Evolutionary conservation across 2,113 vertebrate species (phyloP).

Genomic region (Xiphias gladius): DNA sequence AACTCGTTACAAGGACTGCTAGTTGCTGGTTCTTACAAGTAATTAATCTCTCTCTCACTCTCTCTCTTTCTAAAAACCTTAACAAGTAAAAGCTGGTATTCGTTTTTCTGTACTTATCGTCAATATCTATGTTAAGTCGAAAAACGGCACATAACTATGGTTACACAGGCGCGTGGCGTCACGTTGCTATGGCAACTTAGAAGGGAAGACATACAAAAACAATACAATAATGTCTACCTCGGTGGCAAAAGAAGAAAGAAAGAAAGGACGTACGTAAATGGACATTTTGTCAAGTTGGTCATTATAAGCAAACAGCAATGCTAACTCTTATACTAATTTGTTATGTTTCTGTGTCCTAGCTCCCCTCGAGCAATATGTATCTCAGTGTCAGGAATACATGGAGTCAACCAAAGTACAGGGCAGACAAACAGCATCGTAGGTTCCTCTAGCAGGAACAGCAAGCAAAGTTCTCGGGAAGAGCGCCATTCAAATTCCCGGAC

Average conservation of each 20-base stretch:
- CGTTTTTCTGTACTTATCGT: too few species aligned
- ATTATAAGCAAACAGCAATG: background rate
- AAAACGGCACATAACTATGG: background rate
- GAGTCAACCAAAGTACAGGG: background rate
- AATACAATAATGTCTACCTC: slow-evolving; percentile 18
- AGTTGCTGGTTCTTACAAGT: too few species aligned
- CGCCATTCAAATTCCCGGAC: slow-evolving; percentile 8
- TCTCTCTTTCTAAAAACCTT: too few species aligned
- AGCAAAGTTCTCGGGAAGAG: slow-evolving; percentile 59
- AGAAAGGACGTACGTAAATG: slow-evolving; percentile 33
- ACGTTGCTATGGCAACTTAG: slow-evolving; percentile 12
- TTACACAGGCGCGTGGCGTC: background rate
- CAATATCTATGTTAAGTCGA: too few species aligned
- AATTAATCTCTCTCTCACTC: too few species aligned
- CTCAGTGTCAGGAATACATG: background rate
- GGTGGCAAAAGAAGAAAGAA: background rate
- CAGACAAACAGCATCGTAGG: slow-evolving; percentile 3
- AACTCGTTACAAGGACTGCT: background rate
- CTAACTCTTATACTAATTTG: background rate
- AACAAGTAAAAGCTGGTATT: too few species aligned
- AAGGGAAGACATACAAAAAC: background rate
- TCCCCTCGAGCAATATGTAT: background rate
- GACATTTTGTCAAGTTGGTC: background rate
- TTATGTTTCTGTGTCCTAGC: slow-evolving; percentile 4
- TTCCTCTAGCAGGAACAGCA: slow-evolving; percentile 9